These are phyloP conservation scores for Helostoma temminkii DNA, from an alignment of 2,797 vertebrate species.

Conservation along the genomic window DNA sequence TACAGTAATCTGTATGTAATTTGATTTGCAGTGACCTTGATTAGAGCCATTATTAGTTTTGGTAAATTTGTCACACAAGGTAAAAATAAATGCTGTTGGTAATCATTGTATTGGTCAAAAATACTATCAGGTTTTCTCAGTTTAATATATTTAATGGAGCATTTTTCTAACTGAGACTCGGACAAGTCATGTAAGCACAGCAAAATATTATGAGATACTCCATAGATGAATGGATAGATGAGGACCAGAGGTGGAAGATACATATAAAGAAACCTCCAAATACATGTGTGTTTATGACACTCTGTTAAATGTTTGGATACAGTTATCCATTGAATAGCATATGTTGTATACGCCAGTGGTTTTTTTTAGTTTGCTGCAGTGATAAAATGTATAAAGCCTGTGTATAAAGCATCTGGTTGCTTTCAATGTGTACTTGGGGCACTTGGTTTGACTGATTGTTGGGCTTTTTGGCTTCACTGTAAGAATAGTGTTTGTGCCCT, in stretches of 20 bases:
- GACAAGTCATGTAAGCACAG: neutral
- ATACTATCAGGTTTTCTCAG: slow-evolving; percentile 4
- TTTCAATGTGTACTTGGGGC: slow-evolving; percentile 31
- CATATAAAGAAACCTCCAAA: neutral
- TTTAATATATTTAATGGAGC: neutral
- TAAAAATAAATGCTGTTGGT: neutral
- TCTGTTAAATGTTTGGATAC: neutral
- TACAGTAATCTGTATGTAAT: slow-evolving; percentile 52
- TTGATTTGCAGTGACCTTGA: slow-evolving; percentile 30
- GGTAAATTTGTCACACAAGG: slow-evolving; percentile 37
- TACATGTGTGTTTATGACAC: neutral
- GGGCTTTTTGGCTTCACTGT: slow-evolving; percentile 20
- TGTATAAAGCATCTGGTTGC: slow-evolving; percentile 18
- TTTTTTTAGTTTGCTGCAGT: neutral
- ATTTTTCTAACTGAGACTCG: neutral
- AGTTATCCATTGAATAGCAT: neutral
- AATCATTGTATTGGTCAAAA: neutral
- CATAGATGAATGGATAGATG: neutral
- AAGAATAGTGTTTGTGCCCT: slow-evolving; percentile 13
- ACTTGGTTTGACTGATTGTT: slow-evolving; percentile 46
- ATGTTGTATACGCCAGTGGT: neutral
- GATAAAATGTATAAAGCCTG: slow-evolving; percentile 1
- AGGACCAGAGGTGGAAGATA: neutral
- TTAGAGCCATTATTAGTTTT: slow-evolving; percentile 54
- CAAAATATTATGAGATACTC: neutral